Evolutionary conservation across 2,113 vertebrate genomes (phyloP).

Genomic region (Empidonax traillii): DNA sequence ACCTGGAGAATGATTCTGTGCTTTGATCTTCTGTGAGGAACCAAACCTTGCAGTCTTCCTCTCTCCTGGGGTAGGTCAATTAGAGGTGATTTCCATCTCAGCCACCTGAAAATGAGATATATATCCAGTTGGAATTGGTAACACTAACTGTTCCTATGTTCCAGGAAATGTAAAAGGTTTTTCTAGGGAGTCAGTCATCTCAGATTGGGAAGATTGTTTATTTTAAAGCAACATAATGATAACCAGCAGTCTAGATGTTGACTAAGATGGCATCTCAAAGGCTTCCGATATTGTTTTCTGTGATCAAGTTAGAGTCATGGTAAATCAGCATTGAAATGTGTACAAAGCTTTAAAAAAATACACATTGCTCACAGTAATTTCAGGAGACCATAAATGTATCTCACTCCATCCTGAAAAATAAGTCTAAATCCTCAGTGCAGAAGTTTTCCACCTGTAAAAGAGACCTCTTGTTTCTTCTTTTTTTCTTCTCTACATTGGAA

Average conservation of each 20-base stretch:
- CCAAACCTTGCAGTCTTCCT: neutral
- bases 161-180: neutral
- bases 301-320: neutral
- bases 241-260: neutral
- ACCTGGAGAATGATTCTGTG: neutral
- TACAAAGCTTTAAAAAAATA: neutral
- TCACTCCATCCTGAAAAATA: neutral
- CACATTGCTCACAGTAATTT: neutral
- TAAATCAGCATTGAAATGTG: neutral
- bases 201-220: neutral
- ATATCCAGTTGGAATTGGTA: neutral
- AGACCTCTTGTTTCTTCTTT: neutral
- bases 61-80: fast-evolving
- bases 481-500: neutral
- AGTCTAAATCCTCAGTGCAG: neutral
- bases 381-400: neutral
- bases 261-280: neutral
- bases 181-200: neutral
- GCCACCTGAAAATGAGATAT: neutral
- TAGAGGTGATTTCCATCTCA: neutral
- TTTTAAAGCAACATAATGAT: neutral
- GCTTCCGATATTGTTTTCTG: neutral
- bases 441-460: neutral
- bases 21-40: neutral
- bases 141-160: neutral